These are phyloP conservation scores for Pedetes capensis DNA, from an alignment of 2,113 vertebrate species.

Conservation along the genomic window DNA sequence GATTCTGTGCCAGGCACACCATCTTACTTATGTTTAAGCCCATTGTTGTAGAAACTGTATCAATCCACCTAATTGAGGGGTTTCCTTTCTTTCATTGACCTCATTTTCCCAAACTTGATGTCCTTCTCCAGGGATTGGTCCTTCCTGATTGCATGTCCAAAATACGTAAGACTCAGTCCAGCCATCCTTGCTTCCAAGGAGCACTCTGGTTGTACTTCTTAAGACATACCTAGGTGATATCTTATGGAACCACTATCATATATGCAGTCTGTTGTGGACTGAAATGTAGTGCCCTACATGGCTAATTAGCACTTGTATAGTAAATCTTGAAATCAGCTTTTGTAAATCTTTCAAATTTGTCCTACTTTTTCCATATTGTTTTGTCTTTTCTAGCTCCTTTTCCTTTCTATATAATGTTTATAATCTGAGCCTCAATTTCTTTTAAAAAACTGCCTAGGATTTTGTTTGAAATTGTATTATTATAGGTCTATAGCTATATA, in stretches of 20 bases:
- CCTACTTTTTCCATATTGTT: neutral
- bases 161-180: too few species aligned
- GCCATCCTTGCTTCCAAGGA: too few species aligned
- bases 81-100: too few species aligned
- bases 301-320: neutral
- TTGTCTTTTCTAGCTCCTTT: neutral
- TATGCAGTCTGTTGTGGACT: neutral
- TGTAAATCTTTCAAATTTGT: neutral
- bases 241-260: neutral
- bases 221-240: neutral
- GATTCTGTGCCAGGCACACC: too few species aligned
- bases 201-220: too few species aligned
- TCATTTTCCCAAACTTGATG: too few species aligned
- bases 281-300: neutral
- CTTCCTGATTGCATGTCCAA: too few species aligned
- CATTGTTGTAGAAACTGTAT: too few species aligned
- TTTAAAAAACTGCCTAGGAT: neutral
- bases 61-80: too few species aligned
- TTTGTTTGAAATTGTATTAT: neutral
- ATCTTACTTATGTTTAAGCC: too few species aligned
- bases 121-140: too few species aligned
- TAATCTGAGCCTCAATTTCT: neutral
- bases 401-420: neutral
- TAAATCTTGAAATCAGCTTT: neutral
- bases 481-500: neutral